A percentile compares a stretch with the other conserved stretches of the same genome.
phyloP scores from a whole-genome alignment of 2,888 invertebrate species.

The Papilio demoleus region DNA sequence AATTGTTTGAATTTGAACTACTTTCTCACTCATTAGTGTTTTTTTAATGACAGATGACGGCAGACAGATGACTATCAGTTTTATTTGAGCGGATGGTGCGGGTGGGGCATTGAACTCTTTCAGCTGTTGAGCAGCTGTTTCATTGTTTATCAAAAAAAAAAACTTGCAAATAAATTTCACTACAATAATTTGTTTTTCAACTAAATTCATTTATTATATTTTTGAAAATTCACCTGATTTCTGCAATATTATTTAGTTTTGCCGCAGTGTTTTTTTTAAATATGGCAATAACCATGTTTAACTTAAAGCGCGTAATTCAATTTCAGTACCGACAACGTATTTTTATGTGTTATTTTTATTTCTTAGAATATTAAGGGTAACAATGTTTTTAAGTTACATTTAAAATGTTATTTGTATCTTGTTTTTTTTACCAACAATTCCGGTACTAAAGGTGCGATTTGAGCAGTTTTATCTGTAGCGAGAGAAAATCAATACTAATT shows the following conservation, averaged over 20 bases:
- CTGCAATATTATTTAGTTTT: not conserved
- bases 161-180: not conserved
- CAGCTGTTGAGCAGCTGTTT: constrained; percentile 34
- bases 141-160: not conserved
- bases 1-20: constrained; percentile 28
- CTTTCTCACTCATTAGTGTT: constrained; percentile 22
- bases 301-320: constrained; percentile 15
- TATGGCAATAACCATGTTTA: constrained; percentile 9
- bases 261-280: not conserved
- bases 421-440: not conserved
- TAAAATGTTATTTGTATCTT: not conserved
- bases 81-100: not conserved
- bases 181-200: not conserved
- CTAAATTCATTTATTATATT: not conserved
- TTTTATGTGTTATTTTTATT: not conserved
- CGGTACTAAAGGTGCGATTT: not conserved
- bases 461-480: constrained; percentile 7
- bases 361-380: not conserved
- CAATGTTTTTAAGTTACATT: not conserved
- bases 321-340: not conserved
- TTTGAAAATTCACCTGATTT: not conserved
- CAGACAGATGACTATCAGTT: constrained; percentile 35
- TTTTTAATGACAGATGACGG: constrained; percentile 29
- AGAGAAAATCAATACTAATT: constrained; percentile 48
- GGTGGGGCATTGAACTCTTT: constrained; percentile 23